These are phyloP conservation scores for Heliocidaris tuberculata DNA, from an alignment of 35 echinoderm and acorn worm genomes.

Conservation along the genomic window DNA sequence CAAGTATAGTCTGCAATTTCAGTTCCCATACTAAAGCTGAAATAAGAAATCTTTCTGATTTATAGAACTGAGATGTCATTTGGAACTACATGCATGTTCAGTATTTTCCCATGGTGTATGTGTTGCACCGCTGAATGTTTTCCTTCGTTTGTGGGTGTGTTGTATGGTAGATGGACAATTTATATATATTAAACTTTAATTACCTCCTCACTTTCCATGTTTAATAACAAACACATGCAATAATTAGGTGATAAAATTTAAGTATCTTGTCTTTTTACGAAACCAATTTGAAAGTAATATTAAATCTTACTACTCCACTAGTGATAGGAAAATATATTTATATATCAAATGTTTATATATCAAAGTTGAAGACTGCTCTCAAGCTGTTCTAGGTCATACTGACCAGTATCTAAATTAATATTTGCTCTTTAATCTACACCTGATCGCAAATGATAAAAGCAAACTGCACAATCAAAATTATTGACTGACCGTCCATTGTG, in stretches of 20 bases:
- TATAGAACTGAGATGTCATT: neutral
- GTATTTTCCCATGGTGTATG: neutral
- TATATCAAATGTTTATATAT: neutral
- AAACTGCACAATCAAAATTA: neutral
- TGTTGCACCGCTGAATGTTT: neutral
- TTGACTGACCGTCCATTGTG: slow-evolving; percentile 1
- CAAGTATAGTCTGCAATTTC: too few relatives aligned
- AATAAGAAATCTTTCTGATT: too few relatives aligned
- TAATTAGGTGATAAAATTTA: neutral
- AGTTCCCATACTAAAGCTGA: too few relatives aligned
- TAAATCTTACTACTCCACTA: neutral
- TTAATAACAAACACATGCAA: neutral
- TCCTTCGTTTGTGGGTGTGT: neutral
- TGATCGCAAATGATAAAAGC: neutral
- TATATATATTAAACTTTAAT: neutral
- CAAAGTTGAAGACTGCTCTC: neutral
- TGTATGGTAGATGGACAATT: neutral
- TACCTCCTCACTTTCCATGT: too few relatives aligned
- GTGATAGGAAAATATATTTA: neutral
- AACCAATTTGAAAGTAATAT: neutral
- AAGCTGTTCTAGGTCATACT: neutral
- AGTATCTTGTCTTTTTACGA: neutral
- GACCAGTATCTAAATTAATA: neutral
- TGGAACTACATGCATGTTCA: neutral
- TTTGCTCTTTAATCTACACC: slow-evolving; percentile 1